Evolutionary conservation across 2,113 vertebrate species (phyloP), one percentile per base, ranked within the genome.

Genomic region (Benthochromis sp.): DNA sequence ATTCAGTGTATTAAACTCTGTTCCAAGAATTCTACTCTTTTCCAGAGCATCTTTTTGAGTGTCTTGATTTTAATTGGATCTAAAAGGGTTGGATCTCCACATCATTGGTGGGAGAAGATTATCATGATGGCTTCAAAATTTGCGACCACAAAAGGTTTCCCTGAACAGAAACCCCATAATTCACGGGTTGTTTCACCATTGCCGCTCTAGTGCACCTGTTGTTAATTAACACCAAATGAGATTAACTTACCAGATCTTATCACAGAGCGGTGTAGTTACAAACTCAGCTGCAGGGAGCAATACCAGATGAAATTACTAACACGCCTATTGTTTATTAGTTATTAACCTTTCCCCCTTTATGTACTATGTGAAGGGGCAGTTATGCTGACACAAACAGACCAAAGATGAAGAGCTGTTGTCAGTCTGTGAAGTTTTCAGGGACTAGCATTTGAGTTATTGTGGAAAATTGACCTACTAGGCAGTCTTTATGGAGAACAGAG

Each of bases 1-100:
- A 21, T 54, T 54, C n/a, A 12, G 10, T 54, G 52, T 54, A 54
- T 54, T 54, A 12, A 54, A 54, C 52, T 54, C n/a, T 54, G 52
- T 54, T 54, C 52, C n/a, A 54, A 54, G 53, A 54, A 54, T 54
- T 54, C 52, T 54, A 54, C n/a, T 54, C 52, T 54, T 54, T 54
- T 54, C 52, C n/a, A 54, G 52, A 54, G 10, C n/a, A 54, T 54
- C n/a, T 54, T 0, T 54, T 54, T 54, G 53, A 54, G n/a, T 7
- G 53, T 24, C 10, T 54, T 54, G 53, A 54, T 54, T 54, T 54
- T 54, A 53, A 53, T 53, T 21, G 3, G 52, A 21, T 53, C n/a
- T 54, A 54, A 1, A 54, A 54, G n/a, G n/a, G n/a, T 12, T 54
- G 53, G 53, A 54, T 54, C 10, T 54, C n/a, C 53, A 54, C 53